A percentile compares a stretch with the other conserved stretches of the same genome.
phyloP scores from a whole-genome alignment of 2,888 invertebrate species.

The Eustalomyia histrio region DNA sequence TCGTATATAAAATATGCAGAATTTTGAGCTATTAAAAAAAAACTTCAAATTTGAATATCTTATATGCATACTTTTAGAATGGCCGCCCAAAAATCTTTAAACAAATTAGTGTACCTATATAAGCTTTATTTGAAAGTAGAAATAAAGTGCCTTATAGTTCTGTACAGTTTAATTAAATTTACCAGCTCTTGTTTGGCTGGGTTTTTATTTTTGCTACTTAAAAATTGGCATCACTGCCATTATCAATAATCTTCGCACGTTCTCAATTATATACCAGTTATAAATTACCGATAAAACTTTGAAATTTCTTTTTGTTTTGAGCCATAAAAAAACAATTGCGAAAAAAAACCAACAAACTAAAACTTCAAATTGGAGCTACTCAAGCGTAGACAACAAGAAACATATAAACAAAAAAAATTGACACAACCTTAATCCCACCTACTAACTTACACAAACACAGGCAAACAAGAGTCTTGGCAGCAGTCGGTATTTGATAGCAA shows the following conservation, averaged over 20 bases:
- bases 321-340: conserved; percentile 19
- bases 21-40: too few species aligned
- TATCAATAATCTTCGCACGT: conserved; percentile 70
- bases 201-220: too few species aligned
- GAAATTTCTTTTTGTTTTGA: conserved; percentile 36
- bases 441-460: background rate
- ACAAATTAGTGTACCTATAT: too few species aligned
- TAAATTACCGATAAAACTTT: conserved; percentile 67
- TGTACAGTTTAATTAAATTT: too few species aligned
- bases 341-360: background rate
- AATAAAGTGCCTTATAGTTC: too few species aligned
- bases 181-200: too few species aligned
- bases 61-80: too few species aligned
- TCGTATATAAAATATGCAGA: too few species aligned
- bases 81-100: too few species aligned
- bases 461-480: background rate
- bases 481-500: background rate
- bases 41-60: too few species aligned
- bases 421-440: background rate
- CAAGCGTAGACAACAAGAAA: conserved; percentile 33
- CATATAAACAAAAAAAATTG: background rate
- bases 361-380: conserved; percentile 22
- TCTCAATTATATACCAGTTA: conserved; percentile 68
- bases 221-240: conserved; percentile 7
- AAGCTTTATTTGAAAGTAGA: background rate